These are phyloP conservation scores for Cirrhinus mrigala DNA, from an alignment of 2,797 vertebrate genomes.

Conservation along the genomic window DNA sequence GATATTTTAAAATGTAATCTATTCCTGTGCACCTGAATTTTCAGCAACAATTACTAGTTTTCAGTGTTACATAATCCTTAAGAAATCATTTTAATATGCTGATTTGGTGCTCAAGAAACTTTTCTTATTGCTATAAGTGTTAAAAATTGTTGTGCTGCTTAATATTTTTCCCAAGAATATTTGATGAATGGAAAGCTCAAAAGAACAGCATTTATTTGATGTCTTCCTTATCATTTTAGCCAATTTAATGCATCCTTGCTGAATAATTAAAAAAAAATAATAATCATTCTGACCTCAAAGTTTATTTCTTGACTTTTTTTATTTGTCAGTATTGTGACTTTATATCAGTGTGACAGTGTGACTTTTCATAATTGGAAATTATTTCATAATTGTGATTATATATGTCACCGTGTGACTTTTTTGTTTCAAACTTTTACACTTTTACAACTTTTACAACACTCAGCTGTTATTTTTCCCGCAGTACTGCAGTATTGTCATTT, in stretches of 20 bases:
- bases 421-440: neutral
- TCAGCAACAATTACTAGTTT: neutral
- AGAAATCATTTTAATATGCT: neutral
- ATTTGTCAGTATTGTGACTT: neutral
- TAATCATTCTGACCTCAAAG: neutral
- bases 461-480: neutral
- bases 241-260: neutral
- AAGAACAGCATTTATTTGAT: neutral
- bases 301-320: neutral
- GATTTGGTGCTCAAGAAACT: neutral
- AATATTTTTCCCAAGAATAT: neutral
- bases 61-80: neutral
- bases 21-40: neutral
- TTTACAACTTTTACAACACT: neutral
- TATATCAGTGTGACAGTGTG: neutral
- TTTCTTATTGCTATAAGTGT: neutral
- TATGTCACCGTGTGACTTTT: neutral
- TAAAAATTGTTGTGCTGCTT: neutral
- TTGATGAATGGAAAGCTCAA: neutral
- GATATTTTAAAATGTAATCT: neutral
- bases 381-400: too few relatives aligned
- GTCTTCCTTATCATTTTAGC: too few relatives aligned
- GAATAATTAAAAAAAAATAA: neutral
- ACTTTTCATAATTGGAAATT: too few relatives aligned
- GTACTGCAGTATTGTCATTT: neutral